Evolutionary conservation across 2,888 invertebrate species (phyloP).

Genomic region (Macaria liturata): DNA sequence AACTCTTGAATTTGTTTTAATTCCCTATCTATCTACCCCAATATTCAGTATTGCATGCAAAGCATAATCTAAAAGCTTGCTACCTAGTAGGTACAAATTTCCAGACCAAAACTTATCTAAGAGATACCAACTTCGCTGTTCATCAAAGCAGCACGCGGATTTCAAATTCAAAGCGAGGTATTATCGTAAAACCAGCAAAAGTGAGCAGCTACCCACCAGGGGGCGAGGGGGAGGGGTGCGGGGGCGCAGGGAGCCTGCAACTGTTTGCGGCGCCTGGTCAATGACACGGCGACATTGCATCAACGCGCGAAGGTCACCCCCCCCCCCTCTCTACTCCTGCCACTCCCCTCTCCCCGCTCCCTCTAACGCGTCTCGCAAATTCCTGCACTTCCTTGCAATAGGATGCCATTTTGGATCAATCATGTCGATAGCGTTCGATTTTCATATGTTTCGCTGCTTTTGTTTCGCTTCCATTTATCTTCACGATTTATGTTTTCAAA

Average conservation of each 20-base stretch:
- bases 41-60: no score
- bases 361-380: slow-evolving; percentile 55
- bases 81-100: no score
- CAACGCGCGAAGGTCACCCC: slow-evolving; percentile 43
- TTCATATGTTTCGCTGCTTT: neutral
- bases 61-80: no score
- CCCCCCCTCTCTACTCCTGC: slow-evolving; percentile 46
- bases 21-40: no score
- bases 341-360: slow-evolving; percentile 39
- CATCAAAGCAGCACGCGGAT: slow-evolving; percentile 27
- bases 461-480: neutral
- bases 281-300: slow-evolving; percentile 81
- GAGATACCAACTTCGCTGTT: slow-evolving; percentile 9
- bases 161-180: slow-evolving; percentile 35
- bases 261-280: slow-evolving; percentile 47
- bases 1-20: no score
- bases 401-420: slow-evolving; percentile 44
- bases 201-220: slow-evolving; percentile 43
- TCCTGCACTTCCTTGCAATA: slow-evolving; percentile 45
- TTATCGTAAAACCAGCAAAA: slow-evolving; percentile 42
- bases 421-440: slow-evolving; percentile 23
- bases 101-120: no score
- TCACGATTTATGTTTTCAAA: neutral
- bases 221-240: slow-evolving; percentile 37
- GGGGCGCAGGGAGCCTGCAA: slow-evolving; percentile 40